Base-by-base conservation (phyloP, 1,140 invertebrate species). In the Drosophila ohnishii region DNA sequence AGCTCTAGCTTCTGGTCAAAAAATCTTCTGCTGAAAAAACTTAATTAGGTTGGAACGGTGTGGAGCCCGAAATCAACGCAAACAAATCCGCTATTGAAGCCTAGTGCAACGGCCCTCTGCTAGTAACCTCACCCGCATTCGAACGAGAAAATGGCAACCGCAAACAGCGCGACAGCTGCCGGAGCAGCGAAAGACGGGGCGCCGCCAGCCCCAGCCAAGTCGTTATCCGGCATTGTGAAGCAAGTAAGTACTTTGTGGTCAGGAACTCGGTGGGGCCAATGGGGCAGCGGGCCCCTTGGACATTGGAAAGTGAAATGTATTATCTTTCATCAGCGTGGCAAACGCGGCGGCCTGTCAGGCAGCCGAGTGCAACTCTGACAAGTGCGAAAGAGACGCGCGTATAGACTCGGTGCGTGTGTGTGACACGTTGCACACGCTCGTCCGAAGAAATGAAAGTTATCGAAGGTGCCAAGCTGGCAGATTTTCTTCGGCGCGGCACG, bases 381-480 rank as follows among this genome's bases (percentile, higher is more conserved):
- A 69, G 88, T 78, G 80, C 42, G 75, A 90, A 66, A 63, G 88
- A 79, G 88, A 90, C 71, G 66, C 60, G 53, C 48, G 60, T 88
- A 90, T 82, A 78, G 45, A 48, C 50, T 50, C 16, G 22, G 47
- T 64, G 61, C 51, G 71, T 74, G 67, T 67, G 89, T 69, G 90
- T 90, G 86, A 91, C 82, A 90, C 86, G 90, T 90, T 75, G 66
- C 66, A 88, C 86, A 84, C 72, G 78, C 70, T 78, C 35, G 37
- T 42, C 55, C 72, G 61, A 86, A 86, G 78, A 86, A 86, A 86
- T 86, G 82, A 86, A 86, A 86, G 82, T 85, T 86, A 86, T 85
- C 82, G 83, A 88, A 90, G 87, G 86, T 91, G 90, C 90, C 90
- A 91, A 90, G 75, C 72, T 91, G 90, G 90, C 90, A 91, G 78